Base-by-base conservation (phyloP, 1,140 invertebrate species). In the Metaphire vulgaris region DNA sequence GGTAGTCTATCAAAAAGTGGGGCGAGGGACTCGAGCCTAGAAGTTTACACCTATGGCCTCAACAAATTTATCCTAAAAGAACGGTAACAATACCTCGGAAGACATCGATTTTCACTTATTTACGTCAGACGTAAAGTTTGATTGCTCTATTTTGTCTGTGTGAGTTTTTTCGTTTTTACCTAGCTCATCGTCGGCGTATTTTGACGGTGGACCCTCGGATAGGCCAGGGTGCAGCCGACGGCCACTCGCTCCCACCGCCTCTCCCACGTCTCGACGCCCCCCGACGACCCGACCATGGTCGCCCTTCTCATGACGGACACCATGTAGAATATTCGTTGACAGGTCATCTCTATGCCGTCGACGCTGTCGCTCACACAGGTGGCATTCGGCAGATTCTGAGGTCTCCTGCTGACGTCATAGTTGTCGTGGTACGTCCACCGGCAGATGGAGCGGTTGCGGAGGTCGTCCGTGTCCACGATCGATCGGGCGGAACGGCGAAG, bases 391-490 rank as follows among this genome's bases (percentile, higher is more conserved):
- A 72, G 31, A 33, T 72, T 33, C 29, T 30, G 6, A 1, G 71
- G 71, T 31, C 29, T 33, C 33, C 71, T 30, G 71, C 41, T 33
- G n/a, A 28, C 29, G 71, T 72, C 71, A 33, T 33, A 33, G 33
- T 72, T 72, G 29, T 33, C 41, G 71, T 33, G 26, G 71, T 72
- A 72, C 26, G 32, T 33, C 71, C 71, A 72, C n/a, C 31, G 71
- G 30, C 71, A 72, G 71, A 33, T 30, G 71, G 29, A 12, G 2
- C 71, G 71, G 30, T 72, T 26, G 14, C 41, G 31, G 14, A 14
- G 29, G 71, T 72, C 33, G 71, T 26, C 33, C 6, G 29, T 33
- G 0, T 72, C 28, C n/a, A n/a, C n/a, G n/a, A n/a, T n/a, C n/a
- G n/a, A n/a, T n/a, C n/a, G n/a, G n/a, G n/a, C n/a, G n/a, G n/a